These are phyloP conservation scores for Automeris io DNA, from an alignment of 2,888 invertebrate genomes.

Conservation along the genomic window DNA sequence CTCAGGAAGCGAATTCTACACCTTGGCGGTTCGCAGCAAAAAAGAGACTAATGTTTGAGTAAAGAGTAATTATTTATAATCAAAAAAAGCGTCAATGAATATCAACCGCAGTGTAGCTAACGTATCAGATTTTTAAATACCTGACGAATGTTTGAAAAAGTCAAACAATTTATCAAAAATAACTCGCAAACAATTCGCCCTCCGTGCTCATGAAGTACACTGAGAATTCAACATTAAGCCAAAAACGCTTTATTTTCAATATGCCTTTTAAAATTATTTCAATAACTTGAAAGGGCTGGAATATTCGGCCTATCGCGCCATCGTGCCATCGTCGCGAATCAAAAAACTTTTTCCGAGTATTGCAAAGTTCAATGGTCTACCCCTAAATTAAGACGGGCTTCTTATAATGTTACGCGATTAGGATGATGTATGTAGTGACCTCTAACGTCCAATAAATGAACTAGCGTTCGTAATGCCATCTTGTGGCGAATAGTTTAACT, in stretches of 20 bases:
- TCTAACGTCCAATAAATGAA: too few species aligned
- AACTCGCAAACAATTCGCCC: neutral
- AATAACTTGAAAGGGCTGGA: neutral
- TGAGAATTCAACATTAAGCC: neutral
- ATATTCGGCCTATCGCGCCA: neutral
- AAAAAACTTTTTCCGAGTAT: constrained; percentile 1
- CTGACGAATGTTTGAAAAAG: neutral
- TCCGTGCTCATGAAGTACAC: neutral
- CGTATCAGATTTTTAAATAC: too few species aligned
- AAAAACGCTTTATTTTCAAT: constrained; percentile 1
- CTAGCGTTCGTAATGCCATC: too few species aligned
- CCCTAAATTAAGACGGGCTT: too few species aligned
- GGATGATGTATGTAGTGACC: too few species aligned
- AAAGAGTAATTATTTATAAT: neutral
- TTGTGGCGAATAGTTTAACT: too few species aligned
- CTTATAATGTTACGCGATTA: too few species aligned
- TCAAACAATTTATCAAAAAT: neutral
- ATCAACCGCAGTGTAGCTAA: too few species aligned
- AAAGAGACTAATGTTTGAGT: too few species aligned
- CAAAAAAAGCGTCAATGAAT: neutral
- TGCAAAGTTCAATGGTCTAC: too few species aligned
- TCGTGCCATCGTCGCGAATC: neutral
- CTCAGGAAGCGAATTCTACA: too few species aligned
- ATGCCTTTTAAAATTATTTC: constrained; percentile 3
- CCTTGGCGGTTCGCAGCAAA: too few species aligned